Percentiles rank a stretch among this genome's conserved stretches.
phyloP scores from a whole-genome alignment of 1,140 invertebrate species.

The Microvelia longipes region DNA sequence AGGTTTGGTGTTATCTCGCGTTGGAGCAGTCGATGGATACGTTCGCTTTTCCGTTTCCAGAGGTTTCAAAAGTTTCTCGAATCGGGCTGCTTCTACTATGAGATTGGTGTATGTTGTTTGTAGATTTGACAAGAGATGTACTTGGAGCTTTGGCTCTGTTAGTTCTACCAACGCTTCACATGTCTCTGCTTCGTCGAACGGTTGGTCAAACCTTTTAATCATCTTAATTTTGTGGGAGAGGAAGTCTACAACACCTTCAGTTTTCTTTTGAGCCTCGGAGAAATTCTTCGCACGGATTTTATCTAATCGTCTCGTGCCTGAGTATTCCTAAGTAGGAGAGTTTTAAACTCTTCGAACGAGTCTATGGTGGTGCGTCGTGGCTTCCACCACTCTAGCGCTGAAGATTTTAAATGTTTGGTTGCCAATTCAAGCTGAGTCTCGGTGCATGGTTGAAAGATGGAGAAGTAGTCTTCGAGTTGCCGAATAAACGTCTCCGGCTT shows the following conservation, averaged over 20 bases:
- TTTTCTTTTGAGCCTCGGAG: not conserved
- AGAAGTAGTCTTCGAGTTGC: not conserved
- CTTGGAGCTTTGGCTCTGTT: not conserved
- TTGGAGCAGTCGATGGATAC: not conserved
- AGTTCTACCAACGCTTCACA: not conserved
- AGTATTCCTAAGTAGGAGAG: not conserved
- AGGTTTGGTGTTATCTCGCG: not conserved
- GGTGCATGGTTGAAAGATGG: not conserved
- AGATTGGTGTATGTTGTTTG: not conserved
- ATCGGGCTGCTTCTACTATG: not conserved
- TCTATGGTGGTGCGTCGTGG: not conserved
- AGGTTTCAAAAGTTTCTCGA: not conserved
- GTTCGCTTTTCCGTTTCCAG: not conserved
- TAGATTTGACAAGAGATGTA: not conserved
- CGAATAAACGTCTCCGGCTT: not conserved
- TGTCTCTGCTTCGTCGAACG: not conserved
- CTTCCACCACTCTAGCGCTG: not conserved
- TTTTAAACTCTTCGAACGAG: not conserved
- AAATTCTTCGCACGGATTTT: not conserved
- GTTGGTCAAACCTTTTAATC: not conserved
- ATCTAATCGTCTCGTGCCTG: not conserved
- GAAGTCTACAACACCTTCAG: not conserved
- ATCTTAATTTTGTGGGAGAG: not conserved
- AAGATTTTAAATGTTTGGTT: not conserved
- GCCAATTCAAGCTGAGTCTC: not conserved